Percentiles rank a stretch among this genome's conserved stretches.
These are phyloP conservation scores for Parazoanthus atlanticus DNA, from an alignment of 92 coral and sea anemone species.

Conservation along the genomic window DNA sequence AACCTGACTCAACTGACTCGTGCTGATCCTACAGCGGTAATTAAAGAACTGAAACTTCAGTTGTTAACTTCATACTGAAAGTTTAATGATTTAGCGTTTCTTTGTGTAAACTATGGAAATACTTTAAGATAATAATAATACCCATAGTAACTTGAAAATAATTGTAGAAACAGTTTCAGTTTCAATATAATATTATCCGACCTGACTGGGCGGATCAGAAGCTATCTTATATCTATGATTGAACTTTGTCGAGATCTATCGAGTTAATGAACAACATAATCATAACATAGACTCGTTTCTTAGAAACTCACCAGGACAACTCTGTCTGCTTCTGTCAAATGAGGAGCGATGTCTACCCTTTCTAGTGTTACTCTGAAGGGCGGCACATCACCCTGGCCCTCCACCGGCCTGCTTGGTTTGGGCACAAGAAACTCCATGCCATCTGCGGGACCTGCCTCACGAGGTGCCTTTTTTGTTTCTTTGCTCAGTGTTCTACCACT, in stretches of 20 bases:
- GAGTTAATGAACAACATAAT: no score
- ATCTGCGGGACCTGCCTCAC: slow-evolving; percentile 50
- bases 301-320: slow-evolving; percentile 64
- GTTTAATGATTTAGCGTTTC: no score
- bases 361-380: slow-evolving; percentile 78
- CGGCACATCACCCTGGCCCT: slow-evolving; percentile 42
- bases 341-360: slow-evolving; percentile 68
- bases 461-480: slow-evolving; percentile 39
- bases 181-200: no score
- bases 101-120: no score
- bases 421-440: slow-evolving; percentile 68
- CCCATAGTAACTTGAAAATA: no score
- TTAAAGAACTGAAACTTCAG: not conserved
- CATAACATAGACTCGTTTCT: not conserved
- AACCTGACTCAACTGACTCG: not conserved
- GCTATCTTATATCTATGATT: no score
- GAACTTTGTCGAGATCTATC: no score
- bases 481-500: slow-evolving; percentile 69
- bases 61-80: not conserved
- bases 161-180: no score
- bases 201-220: no score
- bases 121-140: no score
- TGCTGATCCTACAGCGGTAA: no score
- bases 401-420: slow-evolving; percentile 60
- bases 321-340: slow-evolving; percentile 52